Evolutionary conservation across 2,113 vertebrate species (phyloP), one percentile per base, ranked within the genome.

Genomic region (Oreotrochilus melanogaster): DNA sequence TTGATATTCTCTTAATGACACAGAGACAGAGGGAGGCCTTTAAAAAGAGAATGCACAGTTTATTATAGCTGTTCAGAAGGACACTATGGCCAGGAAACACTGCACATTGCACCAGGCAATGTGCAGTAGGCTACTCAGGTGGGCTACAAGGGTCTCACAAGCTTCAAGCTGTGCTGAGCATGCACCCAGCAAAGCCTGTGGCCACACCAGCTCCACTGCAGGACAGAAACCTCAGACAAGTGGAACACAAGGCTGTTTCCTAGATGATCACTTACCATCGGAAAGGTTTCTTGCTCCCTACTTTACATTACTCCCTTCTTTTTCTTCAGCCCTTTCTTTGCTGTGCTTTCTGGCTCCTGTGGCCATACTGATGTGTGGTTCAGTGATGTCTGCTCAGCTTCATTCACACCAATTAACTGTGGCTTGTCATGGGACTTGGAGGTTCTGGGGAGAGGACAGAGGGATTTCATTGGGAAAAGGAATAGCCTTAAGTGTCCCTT

Each of bases 201-300:
- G 39, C 70, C 42, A 30, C 2, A 0, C 1, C 4, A 33, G 66
- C 45, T 17, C 1, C 4, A 0, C 9, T 11, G 50, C 54, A 53
- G 88, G 35, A 42, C 2, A 17, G n/a, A 30, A 37, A 22, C 24
- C 66, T 42, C 3, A 0, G 7, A 28, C 8, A 17, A 78, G 82
- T 0, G 10, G 50, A 76, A 56, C 31, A 66, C 42, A 14, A 15
- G 47, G 62, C 48, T 78, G 21, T 4, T 56, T 43, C 27, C 18
- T 2, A n/a, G 51, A 45, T 0, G 7, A 2, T 6, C 30, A 1
- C 35, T 72, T n/a, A 62, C 53, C 58, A 18, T 1, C 4, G 17
- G 31, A 14, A 35, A 42, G 24, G 18, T n/a, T 60, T 86, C 60
- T 71, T 88, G 56, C 21, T 78, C 31, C 4, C 18, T 47, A 22